These are phyloP conservation scores for Megaleporinus macrocephalus DNA, from an alignment of 2,113 vertebrate species.

Conservation along the genomic window DNA sequence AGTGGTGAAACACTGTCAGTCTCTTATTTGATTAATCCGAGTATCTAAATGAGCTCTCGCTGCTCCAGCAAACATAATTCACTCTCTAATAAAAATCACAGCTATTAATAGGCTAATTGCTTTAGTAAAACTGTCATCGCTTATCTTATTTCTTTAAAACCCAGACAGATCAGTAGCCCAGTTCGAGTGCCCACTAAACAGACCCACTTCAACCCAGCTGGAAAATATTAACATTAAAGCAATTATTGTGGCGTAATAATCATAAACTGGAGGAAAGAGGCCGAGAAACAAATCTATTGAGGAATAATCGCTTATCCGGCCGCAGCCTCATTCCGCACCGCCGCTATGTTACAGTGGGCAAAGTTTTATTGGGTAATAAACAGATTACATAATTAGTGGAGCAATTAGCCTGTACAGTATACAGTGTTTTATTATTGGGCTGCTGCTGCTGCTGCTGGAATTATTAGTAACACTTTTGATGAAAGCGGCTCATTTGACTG, in stretches of 20 bases:
- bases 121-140: not conserved
- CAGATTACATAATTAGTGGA: not conserved
- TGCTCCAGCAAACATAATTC: not conserved
- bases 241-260: not conserved
- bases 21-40: not conserved
- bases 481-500: not conserved
- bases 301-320: not conserved
- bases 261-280: not conserved
- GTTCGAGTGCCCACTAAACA: not conserved
- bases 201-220: not conserved
- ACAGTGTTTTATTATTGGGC: not conserved
- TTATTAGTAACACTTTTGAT: not conserved
- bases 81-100: not conserved
- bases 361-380: constrained; percentile 3
- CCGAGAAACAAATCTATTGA: not conserved
- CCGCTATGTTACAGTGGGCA: not conserved
- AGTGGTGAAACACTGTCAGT: not conserved
- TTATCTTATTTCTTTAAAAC: constrained; percentile 1
- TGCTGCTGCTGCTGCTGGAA: not conserved
- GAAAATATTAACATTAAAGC: constrained; percentile 26
- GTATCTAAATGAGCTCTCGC: not conserved
- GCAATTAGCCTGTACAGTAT: not conserved
- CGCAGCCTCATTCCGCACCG: too few relatives aligned
- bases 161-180: constrained; percentile 4
- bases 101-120: not conserved